phyloP scores from a whole-genome alignment of 2,888 invertebrate species.

The Drosophila engyochracea region DNA sequence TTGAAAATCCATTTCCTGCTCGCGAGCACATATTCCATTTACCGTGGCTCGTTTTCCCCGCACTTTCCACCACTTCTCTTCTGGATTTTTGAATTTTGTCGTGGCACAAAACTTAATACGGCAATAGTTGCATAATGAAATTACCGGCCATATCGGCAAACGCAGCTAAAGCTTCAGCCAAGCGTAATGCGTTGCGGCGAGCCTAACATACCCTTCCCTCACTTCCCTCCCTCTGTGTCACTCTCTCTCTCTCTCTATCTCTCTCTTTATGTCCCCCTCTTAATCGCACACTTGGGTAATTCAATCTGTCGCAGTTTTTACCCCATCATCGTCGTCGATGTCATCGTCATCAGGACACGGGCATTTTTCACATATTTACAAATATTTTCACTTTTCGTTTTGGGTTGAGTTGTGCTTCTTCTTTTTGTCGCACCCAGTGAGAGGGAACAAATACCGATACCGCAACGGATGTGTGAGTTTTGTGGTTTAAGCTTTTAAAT shows the following conservation, averaged over 20 bases:
- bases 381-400: slow-evolving; percentile 71
- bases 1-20: slow-evolving; percentile 78
- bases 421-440: slow-evolving; percentile 43
- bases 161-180: slow-evolving; percentile 35
- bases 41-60: slow-evolving; percentile 15
- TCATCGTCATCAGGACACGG: slow-evolving; percentile 20
- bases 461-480: slow-evolving; percentile 47
- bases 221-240: background rate
- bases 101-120: slow-evolving; percentile 70
- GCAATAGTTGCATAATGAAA: slow-evolving; percentile 81
- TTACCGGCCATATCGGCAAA: slow-evolving; percentile 67
- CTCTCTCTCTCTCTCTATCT: too few relatives aligned
- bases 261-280: background rate
- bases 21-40: slow-evolving; percentile 46
- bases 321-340: slow-evolving; percentile 32
- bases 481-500: slow-evolving; percentile 22
- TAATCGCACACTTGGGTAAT: slow-evolving; percentile 58
- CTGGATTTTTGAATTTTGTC: slow-evolving; percentile 22
- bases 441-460: slow-evolving; percentile 20
- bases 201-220: slow-evolving; percentile 14
- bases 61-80: background rate
- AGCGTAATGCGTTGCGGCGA: slow-evolving; percentile 52
- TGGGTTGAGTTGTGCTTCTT: slow-evolving; percentile 11
- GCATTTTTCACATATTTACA: slow-evolving; percentile 76
- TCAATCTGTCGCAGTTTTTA: slow-evolving; percentile 76